Evolutionary conservation across 2,888 invertebrate species (phyloP), one percentile per base, ranked within the genome.

Genomic region (Aleiodes alternator): DNA sequence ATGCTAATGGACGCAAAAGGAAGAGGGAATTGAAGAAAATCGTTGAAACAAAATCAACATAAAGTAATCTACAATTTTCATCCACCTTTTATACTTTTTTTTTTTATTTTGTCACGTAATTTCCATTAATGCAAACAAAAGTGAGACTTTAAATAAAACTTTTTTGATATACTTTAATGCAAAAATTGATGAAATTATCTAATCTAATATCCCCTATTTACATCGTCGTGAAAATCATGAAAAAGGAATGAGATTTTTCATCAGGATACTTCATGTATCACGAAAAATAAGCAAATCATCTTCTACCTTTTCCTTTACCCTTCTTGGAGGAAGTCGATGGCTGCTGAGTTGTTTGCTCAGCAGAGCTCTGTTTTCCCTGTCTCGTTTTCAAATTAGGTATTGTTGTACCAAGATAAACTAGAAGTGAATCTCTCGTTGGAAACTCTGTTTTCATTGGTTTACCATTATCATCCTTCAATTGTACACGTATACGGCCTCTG

Each of bases 381-480:
- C 97, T 92, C 11, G 94, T 92, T 88, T 98, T 98, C 78, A 98
- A 90, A 89, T 97, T 97, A 0, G 98, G 98, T 87, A 98, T 98
- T 88, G 94, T 96, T 82, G 94, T 93, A 16, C 95, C 95, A 77
- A 97, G 90, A 88, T 95, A 94, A 72, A 92, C 87, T 91, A 98
- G 92, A 2, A 98, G 87, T 59, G 95, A 93, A 81, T 96, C 95
- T 80, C 97, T 93, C 0, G 94, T 93, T 0, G 95, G 91, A 84
- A 95, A 95, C 53, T 94, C 93, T 0, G 93, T 88, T 86, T 95
- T 94, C 38, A 94, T 90, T 0, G 95, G 93, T 23, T 93, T 91
- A 0, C 97, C 97, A 90, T 98, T 96, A 86, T 97, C 97, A 88
- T 97, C 95, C 87, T 95, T 96, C 77, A 99, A 90, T 87, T 99